phyloP scores from a whole-genome alignment of 2,113 vertebrate species.

The Lontra canadensis region DNA sequence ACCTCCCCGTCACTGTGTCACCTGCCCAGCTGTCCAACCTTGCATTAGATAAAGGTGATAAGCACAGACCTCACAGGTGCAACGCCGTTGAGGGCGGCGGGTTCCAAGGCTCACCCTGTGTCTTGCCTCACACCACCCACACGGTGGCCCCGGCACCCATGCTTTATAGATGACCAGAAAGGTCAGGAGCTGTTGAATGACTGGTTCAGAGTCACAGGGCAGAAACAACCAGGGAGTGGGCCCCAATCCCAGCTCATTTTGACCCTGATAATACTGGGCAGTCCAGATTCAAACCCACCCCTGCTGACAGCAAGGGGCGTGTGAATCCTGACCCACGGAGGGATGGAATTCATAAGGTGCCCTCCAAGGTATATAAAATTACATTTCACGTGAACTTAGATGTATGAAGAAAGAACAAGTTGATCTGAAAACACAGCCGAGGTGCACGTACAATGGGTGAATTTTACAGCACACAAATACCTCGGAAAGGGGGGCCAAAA shows the following conservation, averaged over 20 bases:
- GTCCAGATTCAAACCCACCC: neutral
- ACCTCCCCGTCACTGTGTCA: neutral
- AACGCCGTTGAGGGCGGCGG: accelerated
- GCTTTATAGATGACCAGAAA: neutral
- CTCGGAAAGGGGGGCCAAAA: neutral
- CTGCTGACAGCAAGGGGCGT: neutral
- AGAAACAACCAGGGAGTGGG: neutral
- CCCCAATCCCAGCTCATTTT: neutral
- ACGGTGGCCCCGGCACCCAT: too few relatives aligned
- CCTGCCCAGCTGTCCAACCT: neutral
- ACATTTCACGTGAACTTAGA: neutral
- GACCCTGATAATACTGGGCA: neutral
- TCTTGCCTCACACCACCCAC: neutral
- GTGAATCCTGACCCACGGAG: neutral
- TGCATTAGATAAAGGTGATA: neutral
- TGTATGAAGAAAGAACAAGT: neutral
- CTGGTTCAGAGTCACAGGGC: neutral
- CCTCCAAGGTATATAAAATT: neutral
- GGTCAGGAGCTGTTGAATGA: neutral
- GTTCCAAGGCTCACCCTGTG: neutral
- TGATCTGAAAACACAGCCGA: neutral
- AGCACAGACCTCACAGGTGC: neutral
- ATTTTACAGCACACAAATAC: neutral
- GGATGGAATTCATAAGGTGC: neutral
- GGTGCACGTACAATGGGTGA: neutral